Evolutionary conservation across 2,888 invertebrate species (phyloP).

Genomic region (Watsonalla binaria): DNA sequence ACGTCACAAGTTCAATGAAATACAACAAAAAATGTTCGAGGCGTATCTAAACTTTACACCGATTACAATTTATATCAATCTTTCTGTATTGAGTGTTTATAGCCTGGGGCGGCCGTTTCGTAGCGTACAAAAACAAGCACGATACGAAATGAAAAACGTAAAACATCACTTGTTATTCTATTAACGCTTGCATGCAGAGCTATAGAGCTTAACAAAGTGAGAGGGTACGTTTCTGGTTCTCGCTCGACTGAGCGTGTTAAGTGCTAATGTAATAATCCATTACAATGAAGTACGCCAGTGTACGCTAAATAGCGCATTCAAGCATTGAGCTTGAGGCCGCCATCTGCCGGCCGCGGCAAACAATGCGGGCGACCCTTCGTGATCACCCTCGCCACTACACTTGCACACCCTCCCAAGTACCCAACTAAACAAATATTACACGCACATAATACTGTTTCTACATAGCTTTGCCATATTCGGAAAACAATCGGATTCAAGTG

Average conservation of each 20-base stretch:
- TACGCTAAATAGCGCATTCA: slow-evolving; percentile 76
- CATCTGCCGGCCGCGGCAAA: slow-evolving; percentile 73
- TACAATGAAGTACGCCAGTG: slow-evolving; percentile 73
- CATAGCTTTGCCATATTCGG: slow-evolving; percentile 39
- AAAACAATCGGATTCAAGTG: slow-evolving; percentile 26
- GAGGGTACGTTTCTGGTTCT: slow-evolving; percentile 60
- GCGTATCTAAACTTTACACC: slow-evolving; percentile 17
- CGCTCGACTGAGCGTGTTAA: slow-evolving; percentile 74
- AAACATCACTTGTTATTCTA: slow-evolving; percentile 58
- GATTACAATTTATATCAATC: slow-evolving; percentile 34
- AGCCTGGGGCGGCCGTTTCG: slow-evolving; percentile 35
- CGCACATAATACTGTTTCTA: slow-evolving; percentile 26
- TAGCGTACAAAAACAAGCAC: slow-evolving; percentile 37
- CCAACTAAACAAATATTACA: slow-evolving; percentile 62
- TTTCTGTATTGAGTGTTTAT: slow-evolving; percentile 41
- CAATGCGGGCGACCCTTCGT: slow-evolving; percentile 64
- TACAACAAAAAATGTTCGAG: slow-evolving; percentile 20
- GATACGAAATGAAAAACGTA: slow-evolving; percentile 37
- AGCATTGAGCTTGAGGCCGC: slow-evolving; percentile 59
- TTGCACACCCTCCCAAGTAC: slow-evolving; percentile 42
- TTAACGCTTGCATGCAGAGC: slow-evolving; percentile 45
- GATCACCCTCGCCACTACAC: slow-evolving; percentile 65
- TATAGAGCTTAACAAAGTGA: slow-evolving; percentile 55
- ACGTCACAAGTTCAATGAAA: slow-evolving; percentile 30
- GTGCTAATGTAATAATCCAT: slow-evolving; percentile 79